phyloP scores from a whole-genome alignment of 2,888 invertebrate genomes.

The Euplexia lucipara region DNA sequence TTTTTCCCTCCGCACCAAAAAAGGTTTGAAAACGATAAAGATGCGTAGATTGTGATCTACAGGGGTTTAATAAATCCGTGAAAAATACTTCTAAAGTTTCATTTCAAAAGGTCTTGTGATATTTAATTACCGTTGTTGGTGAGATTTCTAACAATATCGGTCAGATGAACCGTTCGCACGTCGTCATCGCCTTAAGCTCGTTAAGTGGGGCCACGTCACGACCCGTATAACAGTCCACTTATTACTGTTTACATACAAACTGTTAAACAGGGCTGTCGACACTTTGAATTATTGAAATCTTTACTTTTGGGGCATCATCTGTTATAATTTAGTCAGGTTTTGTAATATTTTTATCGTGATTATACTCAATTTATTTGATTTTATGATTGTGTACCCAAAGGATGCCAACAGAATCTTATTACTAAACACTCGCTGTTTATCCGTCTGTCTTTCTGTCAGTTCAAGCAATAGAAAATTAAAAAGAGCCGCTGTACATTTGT shows the following conservation, averaged over 20 bases:
- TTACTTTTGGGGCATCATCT: constrained; percentile 12
- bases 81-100: background rate
- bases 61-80: too few species aligned
- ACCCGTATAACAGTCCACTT: constrained; percentile 38
- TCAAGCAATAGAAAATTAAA: too few species aligned
- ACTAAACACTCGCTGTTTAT: too few species aligned
- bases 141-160: constrained; percentile 10
- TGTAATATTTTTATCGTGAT: background rate
- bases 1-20: too few species aligned
- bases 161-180: constrained; percentile 12
- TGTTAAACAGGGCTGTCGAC: constrained; percentile 32
- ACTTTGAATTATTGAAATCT: constrained; percentile 25
- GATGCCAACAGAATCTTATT: too few species aligned
- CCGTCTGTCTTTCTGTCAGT: too few species aligned
- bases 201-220: constrained; percentile 40
- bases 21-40: too few species aligned
- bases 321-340: background rate
- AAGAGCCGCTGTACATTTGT: too few species aligned
- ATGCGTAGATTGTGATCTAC: too few species aligned
- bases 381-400: too few species aligned
- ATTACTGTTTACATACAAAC: constrained; percentile 45
- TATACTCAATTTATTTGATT: background rate
- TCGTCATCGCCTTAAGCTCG: constrained; percentile 42
- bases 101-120: background rate
- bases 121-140: background rate